Evolutionary conservation across 2,888 invertebrate species (phyloP).

Genomic region (Perizoma flavofasciatum): DNA sequence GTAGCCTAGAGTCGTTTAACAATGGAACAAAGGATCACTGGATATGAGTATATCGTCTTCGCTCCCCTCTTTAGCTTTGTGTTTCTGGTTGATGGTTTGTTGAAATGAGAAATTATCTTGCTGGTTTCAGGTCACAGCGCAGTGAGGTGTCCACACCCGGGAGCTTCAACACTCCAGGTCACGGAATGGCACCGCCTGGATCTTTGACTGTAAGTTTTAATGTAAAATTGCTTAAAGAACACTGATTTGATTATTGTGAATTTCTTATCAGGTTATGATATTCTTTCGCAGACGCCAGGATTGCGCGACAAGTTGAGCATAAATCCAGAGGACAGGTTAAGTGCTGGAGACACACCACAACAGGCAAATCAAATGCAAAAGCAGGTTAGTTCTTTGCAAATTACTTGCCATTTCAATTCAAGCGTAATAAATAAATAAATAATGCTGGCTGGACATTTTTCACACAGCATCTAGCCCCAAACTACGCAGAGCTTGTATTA

Average conservation of each 20-base stretch:
- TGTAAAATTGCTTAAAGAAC: not conserved
- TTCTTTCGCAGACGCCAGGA: constrained; percentile 84
- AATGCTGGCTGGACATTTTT: too few relatives aligned
- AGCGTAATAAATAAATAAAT: too few relatives aligned
- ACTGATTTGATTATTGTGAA: not conserved
- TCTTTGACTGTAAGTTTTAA: constrained; percentile 52
- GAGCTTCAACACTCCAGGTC: constrained; percentile 85
- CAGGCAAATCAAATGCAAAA: constrained; percentile 87
- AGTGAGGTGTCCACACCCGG: constrained; percentile 85
- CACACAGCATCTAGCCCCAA: too few relatives aligned
- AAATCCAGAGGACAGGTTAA: constrained; percentile 93
- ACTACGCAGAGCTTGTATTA: too few relatives aligned
- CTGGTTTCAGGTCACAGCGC: constrained; percentile 82
- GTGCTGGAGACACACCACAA: constrained; percentile 88
- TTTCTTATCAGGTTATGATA: too few relatives aligned
- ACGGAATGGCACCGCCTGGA: constrained; percentile 53
- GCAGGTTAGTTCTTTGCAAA: constrained; percentile 71
- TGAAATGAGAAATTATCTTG: too few relatives aligned
- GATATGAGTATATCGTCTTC: too few relatives aligned
- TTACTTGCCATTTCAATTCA: too few relatives aligned
- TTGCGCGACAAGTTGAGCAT: constrained; percentile 97
- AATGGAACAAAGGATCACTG: too few relatives aligned
- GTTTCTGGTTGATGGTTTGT: too few relatives aligned
- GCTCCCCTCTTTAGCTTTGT: too few relatives aligned
- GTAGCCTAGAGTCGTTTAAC: too few relatives aligned